Evolutionary conservation across 2,797 vertebrate species (phyloP), one percentile per base, ranked within the genome.

Genomic region (Megalops cyprinoides): DNA sequence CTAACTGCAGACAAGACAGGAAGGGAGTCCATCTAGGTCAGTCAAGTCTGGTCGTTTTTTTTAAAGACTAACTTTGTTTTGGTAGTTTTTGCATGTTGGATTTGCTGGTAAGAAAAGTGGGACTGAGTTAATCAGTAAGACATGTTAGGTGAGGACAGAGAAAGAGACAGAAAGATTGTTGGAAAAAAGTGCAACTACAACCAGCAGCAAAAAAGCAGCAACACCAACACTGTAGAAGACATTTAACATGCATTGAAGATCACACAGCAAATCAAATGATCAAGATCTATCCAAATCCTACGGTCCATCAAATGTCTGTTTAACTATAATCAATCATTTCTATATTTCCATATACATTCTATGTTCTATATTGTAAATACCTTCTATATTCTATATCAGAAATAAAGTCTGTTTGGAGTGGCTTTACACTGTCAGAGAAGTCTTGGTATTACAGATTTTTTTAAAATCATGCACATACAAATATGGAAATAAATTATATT

Each of bases 1-100:
- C 89, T 91, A 94, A 94, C 92, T 92, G 94, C 95, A 96, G 95
- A 95, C 95, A 96, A 96, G 94, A 94, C 91, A 94, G 93, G 93
- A 94, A 90, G 76, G 86, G 86, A 79, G 87, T 89, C 88, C 82
- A 90, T 91, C 91, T 90, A 92, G 88, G 91, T 90, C 91, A 86
- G 84, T 80, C 80, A 90, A 88, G 89, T 88, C 91, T 89, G 87
- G 84, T 87, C 82, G 89, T 74, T 76, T 76, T n/a, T n/a, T 80
- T 87, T 83, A 84, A 79, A 77, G 51, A 48, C 31, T 88, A 87
- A 76, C 81, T 78, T 87, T 73, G 55, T 79, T 89, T 87, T 91
- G 91, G 92, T 93, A 94, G 89, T 94, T 95, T 95, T 93, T 92
- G 94, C 93, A 95, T 93, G 91, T 94, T 69, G 86, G 86, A 85